Base-by-base conservation (phyloP, 2,113 vertebrate genomes). In the Lates calcarifer region DNA sequence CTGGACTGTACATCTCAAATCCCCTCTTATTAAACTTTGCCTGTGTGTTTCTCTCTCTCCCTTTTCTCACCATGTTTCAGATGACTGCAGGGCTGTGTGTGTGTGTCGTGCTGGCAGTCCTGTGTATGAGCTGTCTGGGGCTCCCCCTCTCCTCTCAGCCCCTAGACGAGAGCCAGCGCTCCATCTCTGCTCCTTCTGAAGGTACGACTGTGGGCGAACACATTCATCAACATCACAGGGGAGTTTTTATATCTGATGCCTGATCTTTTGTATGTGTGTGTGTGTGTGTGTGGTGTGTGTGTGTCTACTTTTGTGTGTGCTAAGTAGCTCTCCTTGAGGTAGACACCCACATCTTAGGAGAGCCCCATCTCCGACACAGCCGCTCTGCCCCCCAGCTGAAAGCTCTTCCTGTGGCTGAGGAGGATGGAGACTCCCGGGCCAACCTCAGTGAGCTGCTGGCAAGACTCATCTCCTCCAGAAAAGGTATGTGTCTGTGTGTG, bases 81-180 rank as follows among this genome's bases (percentile, higher is more conserved):
- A 99, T 99, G 98, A 96, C 96, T 92, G 83, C 95, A 17, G 86
- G 96, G 60, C 81, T 96, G 41, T 95, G 96, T 85, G 82, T 98
- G 91, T 98, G 96, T 26, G 72, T 97, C 81, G 24, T 99, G 89
- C 92, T 99, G 55, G 96, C 93, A 2, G 93, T 95, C 61, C 93
- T 99, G 85, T 96, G 95, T 0, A 92, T 62, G 0, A 95, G 95
- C 92, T 95, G 95, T 73, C 84, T 95, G 2, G 96, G 96, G 37
- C 95, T 97, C 89, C 96, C 96, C 0, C 81, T 90, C 71, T 77
- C 94, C 15, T 86, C 88, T 26, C 92, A 87, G 0, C 91, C 77
- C 0, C 92, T 80, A 1, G 83, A 92, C 3, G 90, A 85, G 61
- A 90, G 85, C 51, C 92, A 83, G 1, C 87, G 94, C 0, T 82